phyloP scores from a whole-genome alignment of 2,113 vertebrate species.

The Tachycineta bicolor region DNA sequence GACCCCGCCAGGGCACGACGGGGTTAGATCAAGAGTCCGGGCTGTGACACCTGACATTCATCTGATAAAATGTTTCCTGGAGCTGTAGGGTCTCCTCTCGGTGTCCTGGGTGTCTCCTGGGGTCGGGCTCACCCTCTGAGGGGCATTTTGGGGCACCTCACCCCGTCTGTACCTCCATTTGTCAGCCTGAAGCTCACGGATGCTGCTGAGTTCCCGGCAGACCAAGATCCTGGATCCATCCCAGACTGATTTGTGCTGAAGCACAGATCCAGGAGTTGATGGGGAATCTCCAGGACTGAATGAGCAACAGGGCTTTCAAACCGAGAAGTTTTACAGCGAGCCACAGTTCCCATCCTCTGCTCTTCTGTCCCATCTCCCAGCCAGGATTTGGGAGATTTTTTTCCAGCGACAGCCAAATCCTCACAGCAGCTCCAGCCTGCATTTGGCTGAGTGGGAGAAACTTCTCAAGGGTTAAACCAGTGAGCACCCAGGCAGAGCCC shows the following conservation, averaged over 20 bases:
- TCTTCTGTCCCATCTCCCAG: neutral
- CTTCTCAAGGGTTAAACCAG: neutral
- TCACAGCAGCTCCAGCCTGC: neutral
- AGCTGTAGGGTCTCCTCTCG: neutral
- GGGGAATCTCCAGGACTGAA: neutral
- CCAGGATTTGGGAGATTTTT: neutral
- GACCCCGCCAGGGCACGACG: accelerated
- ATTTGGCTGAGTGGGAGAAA: neutral
- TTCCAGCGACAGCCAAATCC: neutral
- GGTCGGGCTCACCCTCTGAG: neutral
- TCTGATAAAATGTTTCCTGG: neutral
- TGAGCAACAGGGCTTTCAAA: neutral
- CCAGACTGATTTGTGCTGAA: neutral
- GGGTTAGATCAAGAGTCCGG: neutral
- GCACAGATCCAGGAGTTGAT: neutral
- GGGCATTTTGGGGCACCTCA: neutral
- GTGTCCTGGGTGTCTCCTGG: neutral
- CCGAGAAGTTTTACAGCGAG: neutral
- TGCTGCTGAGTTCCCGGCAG: neutral
- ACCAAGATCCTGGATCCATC: neutral
- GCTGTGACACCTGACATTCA: accelerated
- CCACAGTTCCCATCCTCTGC: neutral
- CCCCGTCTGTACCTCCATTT: neutral
- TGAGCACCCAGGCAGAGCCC: neutral
- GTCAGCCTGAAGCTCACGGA: neutral